Percentiles rank a stretch among this genome's conserved stretches.
These are phyloP conservation scores for Auanema freiburgensis DNA, from an alignment of 2,888 invertebrate species.

Conservation along the genomic window DNA sequence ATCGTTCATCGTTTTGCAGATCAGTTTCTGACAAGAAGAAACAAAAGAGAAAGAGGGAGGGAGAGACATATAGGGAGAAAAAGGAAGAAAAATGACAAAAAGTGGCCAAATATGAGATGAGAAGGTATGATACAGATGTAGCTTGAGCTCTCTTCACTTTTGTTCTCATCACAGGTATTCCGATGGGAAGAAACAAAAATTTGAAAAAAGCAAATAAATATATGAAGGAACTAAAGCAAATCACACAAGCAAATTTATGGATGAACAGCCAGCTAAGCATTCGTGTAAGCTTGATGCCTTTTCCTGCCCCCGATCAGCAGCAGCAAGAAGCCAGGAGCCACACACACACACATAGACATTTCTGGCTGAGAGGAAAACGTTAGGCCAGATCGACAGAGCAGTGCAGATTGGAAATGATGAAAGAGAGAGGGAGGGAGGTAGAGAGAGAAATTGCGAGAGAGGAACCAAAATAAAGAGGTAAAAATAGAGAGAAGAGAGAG, in stretches of 20 bases:
- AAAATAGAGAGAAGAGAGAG: conserved; percentile 11
- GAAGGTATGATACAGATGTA: background rate
- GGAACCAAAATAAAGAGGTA: background rate
- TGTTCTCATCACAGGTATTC: conserved; percentile 17
- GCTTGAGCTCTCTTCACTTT: conserved; percentile 1
- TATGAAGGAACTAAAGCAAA: too few species aligned
- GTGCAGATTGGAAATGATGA: too few species aligned
- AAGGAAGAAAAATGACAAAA: too few species aligned
- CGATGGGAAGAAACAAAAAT: background rate
- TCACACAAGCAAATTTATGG: too few species aligned
- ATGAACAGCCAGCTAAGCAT: too few species aligned
- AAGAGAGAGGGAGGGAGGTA: conserved; percentile 6
- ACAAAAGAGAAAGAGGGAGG: background rate
- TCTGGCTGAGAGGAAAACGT: conserved; percentile 1
- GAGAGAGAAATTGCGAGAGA: conserved; percentile 4
- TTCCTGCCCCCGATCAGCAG: background rate
- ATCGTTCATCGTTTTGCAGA: background rate
- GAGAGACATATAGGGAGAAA: background rate
- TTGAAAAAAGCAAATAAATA: too few species aligned
- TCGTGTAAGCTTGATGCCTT: too few species aligned
- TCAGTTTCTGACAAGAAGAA: conserved; percentile 4
- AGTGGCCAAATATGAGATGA: too few species aligned
- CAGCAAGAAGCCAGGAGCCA: conserved; percentile 5
- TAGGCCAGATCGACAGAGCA: conserved; percentile 11
- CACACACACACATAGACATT: conserved; percentile 2